Evolutionary conservation across 1,140 invertebrate genomes (phyloP).

Genomic region (Metopolophium dirhodum): DNA sequence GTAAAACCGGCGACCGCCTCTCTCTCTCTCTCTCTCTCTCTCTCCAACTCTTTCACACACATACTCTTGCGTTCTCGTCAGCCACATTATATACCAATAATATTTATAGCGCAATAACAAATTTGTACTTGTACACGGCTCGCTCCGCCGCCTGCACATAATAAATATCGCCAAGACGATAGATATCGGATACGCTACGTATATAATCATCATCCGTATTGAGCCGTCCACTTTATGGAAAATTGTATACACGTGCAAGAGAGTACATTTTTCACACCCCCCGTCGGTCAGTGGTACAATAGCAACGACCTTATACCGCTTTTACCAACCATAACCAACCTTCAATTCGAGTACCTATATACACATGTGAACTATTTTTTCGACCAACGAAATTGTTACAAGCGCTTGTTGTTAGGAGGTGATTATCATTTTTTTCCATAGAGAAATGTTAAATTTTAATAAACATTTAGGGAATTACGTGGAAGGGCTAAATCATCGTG

Average conservation of each 20-base stretch:
- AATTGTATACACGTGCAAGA: neutral
- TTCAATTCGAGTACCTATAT: no score
- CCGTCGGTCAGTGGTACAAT: neutral
- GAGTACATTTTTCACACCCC: neutral
- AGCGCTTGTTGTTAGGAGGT: no score
- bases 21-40: neutral
- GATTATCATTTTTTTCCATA: no score
- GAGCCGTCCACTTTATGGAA: neutral
- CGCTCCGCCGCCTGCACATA: neutral
- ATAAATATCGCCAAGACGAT: neutral
- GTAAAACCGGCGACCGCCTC: slow-evolving; percentile 19
- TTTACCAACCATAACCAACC: no score
- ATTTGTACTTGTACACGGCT: slow-evolving; percentile 15
- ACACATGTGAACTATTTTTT: no score
- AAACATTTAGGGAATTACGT: neutral
- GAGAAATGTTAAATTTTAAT: no score
- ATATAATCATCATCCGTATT: neutral
- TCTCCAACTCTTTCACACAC: neutral
- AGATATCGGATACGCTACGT: neutral
- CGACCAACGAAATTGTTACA: no score
- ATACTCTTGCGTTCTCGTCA: neutral
- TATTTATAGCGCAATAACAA: slow-evolving; percentile 47
- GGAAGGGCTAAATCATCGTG: neutral
- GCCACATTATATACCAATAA: neutral
- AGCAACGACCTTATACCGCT: neutral